phyloP scores from a whole-genome alignment of 2,113 vertebrate genomes.

The Tragelaphus strepsiceros region DNA sequence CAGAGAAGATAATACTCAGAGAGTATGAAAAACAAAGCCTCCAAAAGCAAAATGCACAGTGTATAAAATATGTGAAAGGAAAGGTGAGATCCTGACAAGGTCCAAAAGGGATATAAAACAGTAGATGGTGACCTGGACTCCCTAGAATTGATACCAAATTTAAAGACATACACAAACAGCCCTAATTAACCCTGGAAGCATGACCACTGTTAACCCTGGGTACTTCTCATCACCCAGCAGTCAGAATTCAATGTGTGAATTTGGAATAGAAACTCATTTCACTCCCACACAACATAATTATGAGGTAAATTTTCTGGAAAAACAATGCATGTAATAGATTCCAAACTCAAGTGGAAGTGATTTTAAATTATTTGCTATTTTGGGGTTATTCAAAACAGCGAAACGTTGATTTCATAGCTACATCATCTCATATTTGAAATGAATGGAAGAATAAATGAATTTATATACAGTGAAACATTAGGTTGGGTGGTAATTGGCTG shows the following conservation, averaged over 20 bases:
- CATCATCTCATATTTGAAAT: slow-evolving; percentile 62
- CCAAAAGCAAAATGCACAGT: not conserved
- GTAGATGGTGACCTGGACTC: not conserved
- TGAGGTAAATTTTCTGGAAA: slow-evolving; percentile 75
- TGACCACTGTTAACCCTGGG: not conserved
- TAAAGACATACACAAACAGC: not conserved
- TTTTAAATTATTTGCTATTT: slow-evolving; percentile 73
- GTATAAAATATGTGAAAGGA: not conserved
- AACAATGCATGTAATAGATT: slow-evolving; percentile 71
- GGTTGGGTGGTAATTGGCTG: slow-evolving; percentile 48
- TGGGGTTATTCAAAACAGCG: slow-evolving; percentile 56
- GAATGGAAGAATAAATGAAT: slow-evolving; percentile 69
- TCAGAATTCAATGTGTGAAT: slow-evolving; percentile 46
- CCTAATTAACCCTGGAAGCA: not conserved
- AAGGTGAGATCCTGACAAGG: not conserved
- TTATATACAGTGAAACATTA: slow-evolving; percentile 56
- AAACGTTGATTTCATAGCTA: slow-evolving; percentile 65
- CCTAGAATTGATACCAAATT: not conserved
- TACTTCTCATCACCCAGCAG: slow-evolving; percentile 15
- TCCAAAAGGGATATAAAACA: not conserved
- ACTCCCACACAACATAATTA: slow-evolving; percentile 67
- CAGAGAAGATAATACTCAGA: not conserved
- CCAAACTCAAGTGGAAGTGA: slow-evolving; percentile 68
- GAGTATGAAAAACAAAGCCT: not conserved
- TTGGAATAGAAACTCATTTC: slow-evolving; percentile 71